Evolutionary conservation across 2,888 invertebrate species (phyloP), one percentile per base, ranked within the genome.

Genomic region (Hyalella azteca): DNA sequence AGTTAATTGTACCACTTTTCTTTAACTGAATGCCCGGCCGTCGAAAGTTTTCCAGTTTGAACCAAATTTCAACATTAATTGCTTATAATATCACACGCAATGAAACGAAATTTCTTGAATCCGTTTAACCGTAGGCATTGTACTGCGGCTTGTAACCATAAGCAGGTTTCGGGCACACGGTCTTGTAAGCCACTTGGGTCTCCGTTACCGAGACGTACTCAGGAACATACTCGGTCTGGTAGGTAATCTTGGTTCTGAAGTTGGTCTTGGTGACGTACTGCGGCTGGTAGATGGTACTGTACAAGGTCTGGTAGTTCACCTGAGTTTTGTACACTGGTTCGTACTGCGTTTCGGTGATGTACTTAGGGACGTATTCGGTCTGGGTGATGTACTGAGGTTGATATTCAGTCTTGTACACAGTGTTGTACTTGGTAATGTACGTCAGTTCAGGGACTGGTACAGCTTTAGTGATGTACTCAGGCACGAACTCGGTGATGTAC

Each of bases 351-450:
- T 83, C 77, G 2, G 83, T 83, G 73, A 81, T n/a, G 81, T 83
- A 83, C 40, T 79, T 79, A 15, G 81, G 78, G 11, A 81, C 81
- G 73, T 82, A 82, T 40, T 82, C 66, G 26, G 81, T 77, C 29
- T 76, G 48, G 32, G 82, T 81, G 66, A 82, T 78, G 81, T 82
- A 82, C 77, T 83, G 60, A 32, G 83, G 79, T 29, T 81, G 73
- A 78, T 83, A 83, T 50, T 76, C 75, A 26, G 83, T 76, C 45
- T 79, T 49, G 75, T 83, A 83, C 59, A 79, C 41, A n/a, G 79
- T 80, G 29, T 80, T 45, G 76, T 80, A 78, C n/a, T 80, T 49
- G n/a, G 81, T 82, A 40, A 78, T 66, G 77, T 80, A 78, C 19
- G 79, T 54, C 4, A 80, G 40, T 32, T 80, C 50, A 26, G 78